A percentile compares a stretch with the other conserved stretches of the same genome.
These are phyloP conservation scores for Drosophila putrida DNA, from an alignment of 2,888 invertebrate genomes.

Conservation along the genomic window DNA sequence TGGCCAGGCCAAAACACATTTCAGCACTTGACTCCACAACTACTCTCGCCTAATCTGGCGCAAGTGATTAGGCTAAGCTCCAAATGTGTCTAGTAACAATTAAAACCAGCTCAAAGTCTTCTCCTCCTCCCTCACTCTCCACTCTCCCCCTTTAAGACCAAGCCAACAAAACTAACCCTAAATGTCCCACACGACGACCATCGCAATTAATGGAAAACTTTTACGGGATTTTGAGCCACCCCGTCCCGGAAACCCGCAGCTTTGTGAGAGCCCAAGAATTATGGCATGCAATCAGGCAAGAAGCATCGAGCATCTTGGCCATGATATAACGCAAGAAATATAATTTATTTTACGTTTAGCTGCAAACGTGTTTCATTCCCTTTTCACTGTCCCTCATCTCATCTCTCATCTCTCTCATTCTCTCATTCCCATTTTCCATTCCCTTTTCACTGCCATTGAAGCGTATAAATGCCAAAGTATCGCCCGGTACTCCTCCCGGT, in stretches of 20 bases:
- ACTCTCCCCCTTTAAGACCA: not conserved
- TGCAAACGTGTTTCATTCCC: slow-evolving; percentile 33
- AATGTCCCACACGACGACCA: slow-evolving; percentile 36
- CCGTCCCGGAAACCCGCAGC: not conserved
- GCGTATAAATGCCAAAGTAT: slow-evolving; percentile 58
- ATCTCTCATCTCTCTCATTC: no score
- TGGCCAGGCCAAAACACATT: slow-evolving; percentile 45
- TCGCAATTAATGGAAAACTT: slow-evolving; percentile 71
- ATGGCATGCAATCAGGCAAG: slow-evolving; percentile 72
- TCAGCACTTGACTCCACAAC: slow-evolving; percentile 39
- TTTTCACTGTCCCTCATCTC: not conserved
- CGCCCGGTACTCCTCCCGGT: slow-evolving; percentile 45
- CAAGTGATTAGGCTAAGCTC: slow-evolving; percentile 74
- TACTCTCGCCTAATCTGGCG: slow-evolving; percentile 50
- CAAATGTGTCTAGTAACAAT: slow-evolving; percentile 68
- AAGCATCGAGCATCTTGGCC: slow-evolving; percentile 34
- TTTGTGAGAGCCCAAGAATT: slow-evolving; percentile 61
- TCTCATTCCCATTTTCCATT: not conserved
- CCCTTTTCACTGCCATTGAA: slow-evolving; percentile 26
- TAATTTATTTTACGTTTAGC: slow-evolving; percentile 78
- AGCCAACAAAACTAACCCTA: slow-evolving; percentile 28
- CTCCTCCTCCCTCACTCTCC: not conserved
- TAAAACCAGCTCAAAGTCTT: slow-evolving; percentile 65
- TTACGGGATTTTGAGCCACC: slow-evolving; percentile 35
- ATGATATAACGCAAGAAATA: slow-evolving; percentile 58